Base-by-base conservation (phyloP, 2,888 invertebrate species). In the Encarsia formosa region DNA sequence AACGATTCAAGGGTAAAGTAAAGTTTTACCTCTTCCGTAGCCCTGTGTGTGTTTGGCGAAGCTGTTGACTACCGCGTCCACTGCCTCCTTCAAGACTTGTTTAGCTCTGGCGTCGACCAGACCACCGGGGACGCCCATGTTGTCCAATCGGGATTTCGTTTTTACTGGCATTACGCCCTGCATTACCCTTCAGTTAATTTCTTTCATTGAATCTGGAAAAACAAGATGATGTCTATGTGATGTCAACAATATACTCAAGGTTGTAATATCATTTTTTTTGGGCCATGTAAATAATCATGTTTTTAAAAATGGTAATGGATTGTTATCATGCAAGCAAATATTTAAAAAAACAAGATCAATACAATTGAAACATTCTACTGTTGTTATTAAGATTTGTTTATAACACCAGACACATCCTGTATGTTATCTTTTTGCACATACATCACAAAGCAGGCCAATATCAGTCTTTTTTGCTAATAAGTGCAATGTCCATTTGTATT, bases 21-120 rank as follows among this genome's bases (percentile, higher is more conserved):
- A n/a, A n/a, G n/a, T n/a, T 73, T 76, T 70, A 85, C 84, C 84
- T 79, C 84, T 75, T 56, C 84, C 84, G 68, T 84, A 84, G 56
- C 84, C 83, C 69, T 84, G 84, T 31, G 83, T 83, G 65, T 85
- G 84, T 67, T 85, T 86, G 24, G 85, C 84, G 73, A 85, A 86
- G 71, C 84, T 85, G 71, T 84, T 84, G 60, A 85, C 85, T 41
- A 86, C 85, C 15, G 84, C 84, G 69, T 86, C 85, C 18, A 85
- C 85, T n/a, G 85, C 85, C 68, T 85, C 85, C 65, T 82, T 81
- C 45, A 85, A 75, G 45, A 79, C 78, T 70, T 79, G 79, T 61
- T 80, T 79, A 54, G 79, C 79, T 50, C 78, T 71, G 32, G 78
- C 79, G 67, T 80, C 80, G 22, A 79, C 78, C 59, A 78, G 67